phyloP scores from a whole-genome alignment of 2,797 vertebrate species.

The Telmatherina bonti region DNA sequence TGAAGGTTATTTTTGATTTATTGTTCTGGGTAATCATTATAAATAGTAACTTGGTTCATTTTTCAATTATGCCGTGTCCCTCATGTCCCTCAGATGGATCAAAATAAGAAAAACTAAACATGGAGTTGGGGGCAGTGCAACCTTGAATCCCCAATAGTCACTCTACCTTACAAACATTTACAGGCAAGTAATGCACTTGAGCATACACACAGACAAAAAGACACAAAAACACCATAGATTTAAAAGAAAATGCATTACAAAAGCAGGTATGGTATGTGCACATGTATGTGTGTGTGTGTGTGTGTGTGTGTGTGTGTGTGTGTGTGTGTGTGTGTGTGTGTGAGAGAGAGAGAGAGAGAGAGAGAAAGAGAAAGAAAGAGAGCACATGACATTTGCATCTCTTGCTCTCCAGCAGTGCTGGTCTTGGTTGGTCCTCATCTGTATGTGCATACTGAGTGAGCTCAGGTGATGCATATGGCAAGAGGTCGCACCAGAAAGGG shows the following conservation, averaged over 20 bases:
- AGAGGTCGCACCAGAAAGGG: slow-evolving; percentile 85
- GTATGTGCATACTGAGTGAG: slow-evolving; percentile 87
- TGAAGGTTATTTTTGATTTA: slow-evolving; percentile 74
- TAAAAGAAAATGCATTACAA: slow-evolving; percentile 72
- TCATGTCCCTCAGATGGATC: slow-evolving; percentile 68
- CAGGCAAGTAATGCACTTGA: slow-evolving; percentile 29
- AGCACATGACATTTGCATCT: slow-evolving; percentile 81
- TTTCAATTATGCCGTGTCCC: slow-evolving; percentile 71
- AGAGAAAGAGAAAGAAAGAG: slow-evolving; percentile 9
- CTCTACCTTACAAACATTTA: slow-evolving; percentile 37
- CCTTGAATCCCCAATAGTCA: slow-evolving; percentile 71
- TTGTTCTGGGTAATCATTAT: slow-evolving; percentile 75
- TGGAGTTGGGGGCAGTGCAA: slow-evolving; percentile 67
- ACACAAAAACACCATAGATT: slow-evolving; percentile 72
- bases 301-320: slow-evolving; percentile 33
- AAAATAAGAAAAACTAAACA: slow-evolving; percentile 70
- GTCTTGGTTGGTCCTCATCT: slow-evolving; percentile 79
- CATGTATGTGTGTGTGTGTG: slow-evolving; percentile 40
- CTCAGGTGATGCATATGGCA: slow-evolving; percentile 83
- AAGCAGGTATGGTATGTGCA: slow-evolving; percentile 53
- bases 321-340: neutral
- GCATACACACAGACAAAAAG: slow-evolving; percentile 52
- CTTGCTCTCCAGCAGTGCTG: slow-evolving; percentile 74
- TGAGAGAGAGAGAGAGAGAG: neutral
- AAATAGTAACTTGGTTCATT: slow-evolving; percentile 79